These are phyloP conservation scores for Bedellia somnulentella DNA, from an alignment of 2,888 invertebrate genomes.

Conservation along the genomic window DNA sequence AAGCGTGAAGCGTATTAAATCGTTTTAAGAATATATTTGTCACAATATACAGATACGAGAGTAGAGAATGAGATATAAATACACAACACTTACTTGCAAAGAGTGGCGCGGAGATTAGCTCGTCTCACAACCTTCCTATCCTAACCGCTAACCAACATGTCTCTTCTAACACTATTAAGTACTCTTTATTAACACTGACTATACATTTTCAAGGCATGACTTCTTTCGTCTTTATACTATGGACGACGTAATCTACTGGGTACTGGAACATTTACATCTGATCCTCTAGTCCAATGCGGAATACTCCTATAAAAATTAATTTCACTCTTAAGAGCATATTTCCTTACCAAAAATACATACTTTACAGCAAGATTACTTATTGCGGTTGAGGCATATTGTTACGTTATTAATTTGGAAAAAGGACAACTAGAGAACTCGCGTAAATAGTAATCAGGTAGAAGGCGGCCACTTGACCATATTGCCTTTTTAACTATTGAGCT, in stretches of 20 bases:
- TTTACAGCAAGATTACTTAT: constrained; percentile 37
- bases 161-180: constrained; percentile 48
- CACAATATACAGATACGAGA: constrained; percentile 58
- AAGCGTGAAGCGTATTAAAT: constrained; percentile 59
- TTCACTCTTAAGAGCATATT: constrained; percentile 26
- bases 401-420: constrained; percentile 24
- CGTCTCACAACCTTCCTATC: constrained; percentile 41
- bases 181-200: constrained; percentile 52
- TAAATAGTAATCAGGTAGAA: too few species aligned
- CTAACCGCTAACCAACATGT: constrained; percentile 18
- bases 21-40: constrained; percentile 50
- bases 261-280: constrained; percentile 54
- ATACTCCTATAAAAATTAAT: constrained; percentile 45
- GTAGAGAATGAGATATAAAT: constrained; percentile 54
- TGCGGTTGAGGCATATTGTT: constrained; percentile 29
- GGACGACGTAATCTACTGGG: constrained; percentile 57
- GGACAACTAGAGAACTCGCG: too few species aligned
- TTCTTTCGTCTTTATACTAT: constrained; percentile 51
- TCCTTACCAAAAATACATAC: constrained; percentile 44
- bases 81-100: constrained; percentile 47
- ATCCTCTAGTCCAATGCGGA: constrained; percentile 42
- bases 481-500: constrained; percentile 41
- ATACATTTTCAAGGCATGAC: constrained; percentile 55
- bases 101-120: constrained; percentile 18
- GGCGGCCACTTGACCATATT: background rate